Conservation (phyloP, 2,797 vertebrate genomes). For the Morelia viridis region DNA sequence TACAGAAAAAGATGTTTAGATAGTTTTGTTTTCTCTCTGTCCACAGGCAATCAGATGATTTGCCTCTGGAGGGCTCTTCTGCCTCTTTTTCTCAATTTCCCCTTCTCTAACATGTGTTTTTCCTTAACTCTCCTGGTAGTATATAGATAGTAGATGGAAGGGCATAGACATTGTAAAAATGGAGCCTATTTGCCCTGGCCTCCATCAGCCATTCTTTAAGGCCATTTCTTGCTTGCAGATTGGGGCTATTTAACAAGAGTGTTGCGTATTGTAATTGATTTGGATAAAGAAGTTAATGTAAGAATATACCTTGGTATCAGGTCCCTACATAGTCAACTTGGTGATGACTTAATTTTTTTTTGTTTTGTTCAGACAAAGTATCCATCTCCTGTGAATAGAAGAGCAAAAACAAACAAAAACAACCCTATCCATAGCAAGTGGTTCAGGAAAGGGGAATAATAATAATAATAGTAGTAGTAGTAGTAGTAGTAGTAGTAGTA, state of each 20-base stretch:
- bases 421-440: conserved; percentile 45
- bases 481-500: too few relatives aligned
- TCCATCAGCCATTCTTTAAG: conserved; percentile 60
- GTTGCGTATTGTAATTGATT: conserved; percentile 59
- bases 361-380: neutral
- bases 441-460: conserved; percentile 47
- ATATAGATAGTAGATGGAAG: neutral
- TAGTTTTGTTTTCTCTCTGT: neutral
- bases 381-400: conserved; percentile 43
- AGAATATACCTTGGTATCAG: conserved; percentile 51
- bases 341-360: conserved; percentile 59
- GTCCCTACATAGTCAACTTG: conserved; percentile 35
- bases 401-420: conserved; percentile 22
- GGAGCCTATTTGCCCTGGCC: conserved; percentile 53
- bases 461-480: conserved; percentile 51
- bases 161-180: conserved; percentile 36
- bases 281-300: conserved; percentile 53
- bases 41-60: neutral
- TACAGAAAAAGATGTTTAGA: neutral
- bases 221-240: conserved; percentile 52
- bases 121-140: neutral
- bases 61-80: neutral
- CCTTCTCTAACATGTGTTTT: neutral
- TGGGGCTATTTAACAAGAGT: conserved; percentile 61
- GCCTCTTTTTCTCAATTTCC: neutral